Evolutionary conservation across 2,113 vertebrate species (phyloP).

Genomic region (Acrocephalus kingi): DNA sequence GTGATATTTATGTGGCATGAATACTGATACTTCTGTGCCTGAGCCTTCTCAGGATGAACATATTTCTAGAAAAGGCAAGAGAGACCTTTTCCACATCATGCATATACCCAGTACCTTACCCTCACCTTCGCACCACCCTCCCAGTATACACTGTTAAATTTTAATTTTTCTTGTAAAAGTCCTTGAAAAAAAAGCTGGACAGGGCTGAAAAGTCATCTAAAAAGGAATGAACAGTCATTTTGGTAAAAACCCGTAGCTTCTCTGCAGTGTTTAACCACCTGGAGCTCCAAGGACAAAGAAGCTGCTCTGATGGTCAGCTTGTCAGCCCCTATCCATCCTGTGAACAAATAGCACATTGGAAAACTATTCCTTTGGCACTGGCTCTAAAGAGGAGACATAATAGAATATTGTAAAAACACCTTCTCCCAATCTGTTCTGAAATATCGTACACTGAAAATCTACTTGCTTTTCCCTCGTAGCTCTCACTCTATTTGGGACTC

Average conservation of each 20-base stretch:
- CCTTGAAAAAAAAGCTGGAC: not conserved
- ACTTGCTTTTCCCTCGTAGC: slow-evolving; percentile 10
- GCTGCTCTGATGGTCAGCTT: slow-evolving; percentile 36
- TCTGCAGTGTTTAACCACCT: slow-evolving; percentile 35
- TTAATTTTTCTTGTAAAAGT: not conserved
- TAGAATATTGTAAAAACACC: slow-evolving; percentile 9
- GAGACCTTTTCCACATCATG: not conserved
- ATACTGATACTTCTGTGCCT: not conserved
- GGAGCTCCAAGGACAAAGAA: slow-evolving; percentile 65
- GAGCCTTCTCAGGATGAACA: not conserved
- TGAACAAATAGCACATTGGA: slow-evolving; percentile 41
- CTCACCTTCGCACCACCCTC: not conserved
- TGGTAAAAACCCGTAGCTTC: not conserved
- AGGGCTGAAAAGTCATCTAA: slow-evolving; percentile 12
- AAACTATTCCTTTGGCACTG: slow-evolving; percentile 24
- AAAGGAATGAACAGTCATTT: slow-evolving; percentile 40
- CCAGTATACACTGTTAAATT: not conserved
- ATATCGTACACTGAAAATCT: slow-evolving; percentile 24
- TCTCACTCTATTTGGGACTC: not conserved
- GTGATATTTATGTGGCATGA: not conserved
- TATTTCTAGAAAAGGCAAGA: not conserved
- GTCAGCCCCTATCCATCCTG: slow-evolving; percentile 52
- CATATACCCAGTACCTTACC: fast-evolving
- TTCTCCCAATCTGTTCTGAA: slow-evolving; percentile 39
- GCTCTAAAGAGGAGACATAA: slow-evolving; percentile 48